Evolutionary conservation across 2,113 vertebrate genomes (phyloP), one percentile per base, ranked within the genome.

Genomic region (Callipepla squamata): DNA sequence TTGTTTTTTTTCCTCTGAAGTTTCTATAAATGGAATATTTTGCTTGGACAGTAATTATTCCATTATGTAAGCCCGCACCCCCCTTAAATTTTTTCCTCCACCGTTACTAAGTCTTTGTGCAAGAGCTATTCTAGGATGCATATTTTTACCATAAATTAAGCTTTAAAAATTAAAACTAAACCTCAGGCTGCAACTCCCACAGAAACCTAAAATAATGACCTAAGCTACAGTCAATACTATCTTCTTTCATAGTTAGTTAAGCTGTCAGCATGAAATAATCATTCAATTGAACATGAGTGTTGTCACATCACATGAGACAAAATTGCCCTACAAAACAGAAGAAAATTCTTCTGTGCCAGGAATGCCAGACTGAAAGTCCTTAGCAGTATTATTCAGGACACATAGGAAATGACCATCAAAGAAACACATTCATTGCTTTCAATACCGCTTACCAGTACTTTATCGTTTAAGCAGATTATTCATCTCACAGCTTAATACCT

Each of bases 391-490:
- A 91, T 85, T 91, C 65, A 94, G 79, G 68, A 87, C 85, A 74
- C 87, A 83, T 2, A 89, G 85, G 77, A 96, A 92, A 65, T 40
- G 62, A 57, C 73, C 73, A 77, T 90, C 84, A 94, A 93, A 91
- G 73, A 30, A 90, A 80, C 65, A 48, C 68, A 45, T 75, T 78
- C 69, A 44, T n/a, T 90, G 89, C 87, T 92, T 92, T 84, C 90
- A 80, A 19, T 53, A 6, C 69, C 0, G 1, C 88, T 92, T 82
- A 94, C 80, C 2, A 4, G 69, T 48, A 53, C 90, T 92, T 88
- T 90, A 44, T 61, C 85, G 16, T 90, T 94, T 96, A 96, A 96
- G 90, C 87, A 95, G 93, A 90, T 94, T 95, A 94, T 93, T 93
- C 79, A 88, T 88, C 91, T 91, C 89, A 20, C 82, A 88, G 76